Evolutionary conservation across 2,888 invertebrate genomes (phyloP).

Genomic region (Schizotus pectinicornis): DNA sequence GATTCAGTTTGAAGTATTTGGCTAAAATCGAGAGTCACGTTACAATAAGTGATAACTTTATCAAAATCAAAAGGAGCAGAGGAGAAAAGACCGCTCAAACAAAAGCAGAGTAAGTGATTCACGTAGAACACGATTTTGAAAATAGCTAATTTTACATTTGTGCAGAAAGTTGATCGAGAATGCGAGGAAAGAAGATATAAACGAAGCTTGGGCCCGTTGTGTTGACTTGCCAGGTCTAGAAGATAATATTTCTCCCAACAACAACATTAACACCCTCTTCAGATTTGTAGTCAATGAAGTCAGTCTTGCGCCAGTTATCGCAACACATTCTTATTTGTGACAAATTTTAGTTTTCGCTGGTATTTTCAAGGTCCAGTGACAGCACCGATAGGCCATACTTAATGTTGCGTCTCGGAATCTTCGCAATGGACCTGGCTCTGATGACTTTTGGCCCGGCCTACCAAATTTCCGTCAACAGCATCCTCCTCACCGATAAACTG

Average conservation of each 20-base stretch:
- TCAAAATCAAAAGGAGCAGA: slow-evolving; percentile 25
- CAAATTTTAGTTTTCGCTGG: slow-evolving; percentile 65
- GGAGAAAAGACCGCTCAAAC: slow-evolving; percentile 15
- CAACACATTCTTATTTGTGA: slow-evolving; percentile 14
- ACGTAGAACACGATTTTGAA: neutral
- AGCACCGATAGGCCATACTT: slow-evolving; percentile 75
- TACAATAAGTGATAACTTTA: slow-evolving; percentile 24
- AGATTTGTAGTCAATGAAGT: slow-evolving; percentile 76
- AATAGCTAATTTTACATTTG: neutral
- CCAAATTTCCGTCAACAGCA: slow-evolving; percentile 70
- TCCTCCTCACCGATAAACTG: slow-evolving; percentile 76
- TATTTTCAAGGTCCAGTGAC: slow-evolving; percentile 69
- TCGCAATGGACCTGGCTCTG: slow-evolving; percentile 75
- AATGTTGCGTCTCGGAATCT: slow-evolving; percentile 71
- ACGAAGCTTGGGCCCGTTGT: slow-evolving; percentile 75
- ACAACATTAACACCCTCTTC: slow-evolving; percentile 72
- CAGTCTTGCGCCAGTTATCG: slow-evolving; percentile 7
- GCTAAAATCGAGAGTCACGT: slow-evolving; percentile 37
- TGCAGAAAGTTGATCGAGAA: slow-evolving; percentile 32
- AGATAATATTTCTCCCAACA: slow-evolving; percentile 80
- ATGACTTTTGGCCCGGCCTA: slow-evolving; percentile 81
- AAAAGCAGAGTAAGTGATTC: slow-evolving; percentile 18
- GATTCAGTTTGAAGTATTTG: slow-evolving; percentile 30
- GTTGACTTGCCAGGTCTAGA: slow-evolving; percentile 83
- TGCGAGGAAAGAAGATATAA: slow-evolving; percentile 49